Conservation (phyloP, 2,797 vertebrate genomes). For the Artibeus jamaicensis region DNA sequence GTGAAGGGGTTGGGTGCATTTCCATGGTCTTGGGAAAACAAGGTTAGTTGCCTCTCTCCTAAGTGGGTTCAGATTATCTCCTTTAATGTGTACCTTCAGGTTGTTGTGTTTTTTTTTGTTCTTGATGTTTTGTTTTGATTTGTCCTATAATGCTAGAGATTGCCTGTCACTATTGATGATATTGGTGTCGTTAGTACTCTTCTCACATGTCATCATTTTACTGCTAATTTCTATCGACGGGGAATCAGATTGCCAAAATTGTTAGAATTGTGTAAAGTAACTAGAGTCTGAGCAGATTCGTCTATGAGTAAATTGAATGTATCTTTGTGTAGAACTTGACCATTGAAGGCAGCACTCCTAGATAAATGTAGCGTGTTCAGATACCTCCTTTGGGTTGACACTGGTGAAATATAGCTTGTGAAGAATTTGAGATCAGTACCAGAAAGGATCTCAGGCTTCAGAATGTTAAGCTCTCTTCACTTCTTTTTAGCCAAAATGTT, state of each 20-base stretch:
- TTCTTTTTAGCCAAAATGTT: neutral
- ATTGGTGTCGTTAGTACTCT: neutral
- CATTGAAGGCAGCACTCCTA: neutral
- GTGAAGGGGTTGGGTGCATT: conserved; percentile 2
- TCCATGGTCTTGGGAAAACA: neutral
- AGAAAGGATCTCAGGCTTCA: neutral
- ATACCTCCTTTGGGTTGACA: neutral
- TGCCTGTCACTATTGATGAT: neutral
- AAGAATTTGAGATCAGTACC: neutral
- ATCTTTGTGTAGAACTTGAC: neutral
- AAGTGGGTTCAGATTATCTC: neutral
- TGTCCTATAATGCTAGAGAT: neutral
- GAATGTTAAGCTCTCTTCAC: neutral
- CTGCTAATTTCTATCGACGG: neutral
- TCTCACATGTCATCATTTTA: neutral
- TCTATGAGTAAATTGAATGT: neutral
- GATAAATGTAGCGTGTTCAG: neutral
- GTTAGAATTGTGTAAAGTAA: neutral
- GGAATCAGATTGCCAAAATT: neutral
- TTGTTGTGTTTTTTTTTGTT: neutral
- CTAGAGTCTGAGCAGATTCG: neutral
- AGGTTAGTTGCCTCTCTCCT: neutral
- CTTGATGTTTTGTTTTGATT: neutral
- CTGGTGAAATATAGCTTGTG: neutral
- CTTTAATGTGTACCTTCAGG: neutral